These are phyloP conservation scores for Lytechinus pictus DNA, from an alignment of 35 echinoderm and acorn worm genomes.

Conservation along the genomic window DNA sequence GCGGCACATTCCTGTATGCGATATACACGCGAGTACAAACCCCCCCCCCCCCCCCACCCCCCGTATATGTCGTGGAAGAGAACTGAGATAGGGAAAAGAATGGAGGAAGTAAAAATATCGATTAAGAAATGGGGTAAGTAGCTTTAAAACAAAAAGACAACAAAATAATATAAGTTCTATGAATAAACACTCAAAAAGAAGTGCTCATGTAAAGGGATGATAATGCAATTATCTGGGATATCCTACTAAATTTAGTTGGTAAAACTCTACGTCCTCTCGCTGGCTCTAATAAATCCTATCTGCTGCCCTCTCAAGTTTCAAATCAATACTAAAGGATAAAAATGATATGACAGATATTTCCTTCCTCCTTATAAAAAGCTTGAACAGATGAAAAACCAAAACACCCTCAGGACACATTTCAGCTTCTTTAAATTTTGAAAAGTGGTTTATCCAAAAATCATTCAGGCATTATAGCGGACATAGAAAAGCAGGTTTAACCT, in stretches of 20 bases:
- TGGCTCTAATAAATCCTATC: not conserved
- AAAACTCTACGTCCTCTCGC: not conserved
- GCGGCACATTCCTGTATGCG: too few relatives aligned
- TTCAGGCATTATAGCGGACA: not conserved
- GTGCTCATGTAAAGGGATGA: too few relatives aligned
- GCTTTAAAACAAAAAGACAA: too few relatives aligned
- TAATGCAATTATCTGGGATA: too few relatives aligned
- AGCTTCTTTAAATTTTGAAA: not conserved
- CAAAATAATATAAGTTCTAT: too few relatives aligned
- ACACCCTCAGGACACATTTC: not conserved
- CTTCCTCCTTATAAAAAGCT: not conserved
- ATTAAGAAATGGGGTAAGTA: too few relatives aligned
- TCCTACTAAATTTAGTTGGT: not conserved
- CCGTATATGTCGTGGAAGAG: too few relatives aligned
- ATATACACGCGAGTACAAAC: too few relatives aligned
- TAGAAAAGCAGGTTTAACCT: not conserved
- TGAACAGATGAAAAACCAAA: not conserved
- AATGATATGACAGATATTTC: not conserved
- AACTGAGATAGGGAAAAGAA: too few relatives aligned
- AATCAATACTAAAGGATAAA: not conserved
- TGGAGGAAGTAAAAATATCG: too few relatives aligned
- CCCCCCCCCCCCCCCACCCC: too few relatives aligned
- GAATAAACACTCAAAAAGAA: too few relatives aligned
- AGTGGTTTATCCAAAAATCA: not conserved
- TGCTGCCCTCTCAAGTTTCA: not conserved